phyloP scores from a whole-genome alignment of 53 echinoderm and acorn worm genomes.

The Crossaster papposus region DNA sequence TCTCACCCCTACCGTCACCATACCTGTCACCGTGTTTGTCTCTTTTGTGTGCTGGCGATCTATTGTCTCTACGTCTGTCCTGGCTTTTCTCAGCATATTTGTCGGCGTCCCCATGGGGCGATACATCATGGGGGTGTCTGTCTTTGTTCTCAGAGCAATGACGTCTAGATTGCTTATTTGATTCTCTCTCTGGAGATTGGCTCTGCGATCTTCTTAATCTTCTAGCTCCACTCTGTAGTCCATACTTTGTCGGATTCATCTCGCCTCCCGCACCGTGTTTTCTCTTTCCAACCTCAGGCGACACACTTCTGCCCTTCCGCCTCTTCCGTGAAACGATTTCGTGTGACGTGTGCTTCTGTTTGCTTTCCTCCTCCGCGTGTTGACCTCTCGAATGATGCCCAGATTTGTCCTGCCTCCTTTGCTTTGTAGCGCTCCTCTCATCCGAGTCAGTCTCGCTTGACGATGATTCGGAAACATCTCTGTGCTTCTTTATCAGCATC shows the following conservation, averaged over 20 bases:
- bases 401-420: slow-evolving; percentile 3
- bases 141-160: slow-evolving; percentile 54
- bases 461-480: slow-evolving; percentile 23
- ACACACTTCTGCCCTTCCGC: background rate
- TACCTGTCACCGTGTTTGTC: slow-evolving; percentile 36
- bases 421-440: background rate
- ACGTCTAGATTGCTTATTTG: slow-evolving; percentile 16
- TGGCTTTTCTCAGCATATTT: slow-evolving; percentile 49
- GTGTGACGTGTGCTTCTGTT: background rate
- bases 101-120: slow-evolving; percentile 9
- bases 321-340: background rate
- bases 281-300: slow-evolving; percentile 4
- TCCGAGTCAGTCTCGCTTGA: slow-evolving; percentile 45
- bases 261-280: slow-evolving; percentile 1
- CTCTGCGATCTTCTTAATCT: background rate
- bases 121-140: slow-evolving; percentile 5
- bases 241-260: background rate
- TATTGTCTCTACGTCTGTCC: slow-evolving; percentile 34
- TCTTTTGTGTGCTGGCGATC: slow-evolving; percentile 49
- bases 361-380: background rate
- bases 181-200: background rate
- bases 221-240: slow-evolving; percentile 36
- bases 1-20: slow-evolving; percentile 24
- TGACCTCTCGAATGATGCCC: background rate
- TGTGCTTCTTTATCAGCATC: slow-evolving; percentile 17